Evolutionary conservation across 53 echinoderm and acorn worm genomes (phyloP), one percentile per base, ranked within the genome.

Genomic region (Glandiceps talaboti): DNA sequence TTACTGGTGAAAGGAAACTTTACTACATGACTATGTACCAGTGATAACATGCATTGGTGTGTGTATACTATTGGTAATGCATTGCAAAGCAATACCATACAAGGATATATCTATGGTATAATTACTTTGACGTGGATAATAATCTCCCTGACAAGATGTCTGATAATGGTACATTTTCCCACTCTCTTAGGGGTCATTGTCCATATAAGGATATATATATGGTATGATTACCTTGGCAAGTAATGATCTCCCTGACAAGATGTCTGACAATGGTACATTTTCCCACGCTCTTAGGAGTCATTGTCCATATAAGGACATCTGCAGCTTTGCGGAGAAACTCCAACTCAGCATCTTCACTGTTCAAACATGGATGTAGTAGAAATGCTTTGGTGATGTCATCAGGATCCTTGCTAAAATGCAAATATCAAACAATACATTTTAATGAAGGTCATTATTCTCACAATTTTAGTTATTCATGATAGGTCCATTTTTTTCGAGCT

Each of bases 241-340:
- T 91, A 32, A 93, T 77, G 32, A 93, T 93, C 73, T 97, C 97
- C 72, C 97, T 81, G 14, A 97, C 81, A 1, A 97, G 85, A 76
- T 97, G 93, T 20, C 93, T 82, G 29, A 92, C 97, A 1, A 89
- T 91, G 84, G 92, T 90, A n/a, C 89, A 97, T 27, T 85, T 91
- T 14, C 92, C 89, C 26, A 97, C 74, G 28, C 89, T 83, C 33
- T 89, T 83, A 0, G 97, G 97, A 0, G 92, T 77, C 77, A 97
- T 81, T 6, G 90, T 74, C 28, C 90, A 90, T 28, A 93, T 82
- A 84, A 97, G 86, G 1, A 97, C 97, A 77, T 97, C 97, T 14
- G 88, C 88, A 6, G 91, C 88, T 74, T 97, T 92, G 31, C 97
- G 75, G 25, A 97, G 73, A 77, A 93, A 97, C 75, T 93, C 90